Percentiles rank a stretch among this genome's conserved stretches.
phyloP scores from a whole-genome alignment of 2,113 vertebrate genomes.

The Galbula dea region DNA sequence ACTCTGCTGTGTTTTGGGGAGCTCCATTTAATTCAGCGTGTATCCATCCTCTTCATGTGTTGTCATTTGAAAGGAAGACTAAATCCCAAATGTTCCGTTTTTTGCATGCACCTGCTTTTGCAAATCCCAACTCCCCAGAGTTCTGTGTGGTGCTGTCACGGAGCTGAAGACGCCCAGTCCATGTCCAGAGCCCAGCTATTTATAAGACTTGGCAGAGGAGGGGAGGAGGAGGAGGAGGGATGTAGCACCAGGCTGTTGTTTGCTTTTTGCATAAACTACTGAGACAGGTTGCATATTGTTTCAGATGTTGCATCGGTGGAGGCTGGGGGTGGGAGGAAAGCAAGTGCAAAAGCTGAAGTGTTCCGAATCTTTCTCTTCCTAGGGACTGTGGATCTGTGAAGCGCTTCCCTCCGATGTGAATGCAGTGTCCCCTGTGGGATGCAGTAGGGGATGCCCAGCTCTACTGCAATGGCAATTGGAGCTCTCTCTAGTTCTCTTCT shows the following conservation, averaged over 20 bases:
- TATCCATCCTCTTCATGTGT: neutral
- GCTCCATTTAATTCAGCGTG: neutral
- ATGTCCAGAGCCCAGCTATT: conserved; percentile 5
- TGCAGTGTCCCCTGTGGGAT: conserved; percentile 84
- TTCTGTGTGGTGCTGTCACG: neutral
- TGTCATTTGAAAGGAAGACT: neutral
- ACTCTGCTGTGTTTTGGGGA: neutral
- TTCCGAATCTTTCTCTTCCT: conserved; percentile 67
- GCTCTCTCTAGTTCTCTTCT: conserved; percentile 84
- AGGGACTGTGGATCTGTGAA: conserved; percentile 64
- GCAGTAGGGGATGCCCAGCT: conserved; percentile 87
- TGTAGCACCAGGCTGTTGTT: conserved; percentile 13
- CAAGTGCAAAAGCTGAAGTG: conserved; percentile 24
- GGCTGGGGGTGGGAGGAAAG: neutral
- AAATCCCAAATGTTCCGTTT: neutral
- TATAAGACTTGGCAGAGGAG: neutral
- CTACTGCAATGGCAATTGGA: conserved; percentile 89
- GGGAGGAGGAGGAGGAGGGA: conserved; percentile 10
- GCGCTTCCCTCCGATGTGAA: conserved; percentile 81
- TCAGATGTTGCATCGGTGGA: neutral
- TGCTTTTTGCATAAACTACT: conserved; percentile 18
- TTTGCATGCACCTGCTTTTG: neutral
- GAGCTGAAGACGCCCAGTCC: neutral
- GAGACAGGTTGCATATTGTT: conserved; percentile 24
- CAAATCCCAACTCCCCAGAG: neutral